Percentiles rank a stretch among this genome's conserved stretches.
Evolutionary conservation across 2,113 vertebrate species (phyloP).

Genomic region (Polypterus senegalus): DNA sequence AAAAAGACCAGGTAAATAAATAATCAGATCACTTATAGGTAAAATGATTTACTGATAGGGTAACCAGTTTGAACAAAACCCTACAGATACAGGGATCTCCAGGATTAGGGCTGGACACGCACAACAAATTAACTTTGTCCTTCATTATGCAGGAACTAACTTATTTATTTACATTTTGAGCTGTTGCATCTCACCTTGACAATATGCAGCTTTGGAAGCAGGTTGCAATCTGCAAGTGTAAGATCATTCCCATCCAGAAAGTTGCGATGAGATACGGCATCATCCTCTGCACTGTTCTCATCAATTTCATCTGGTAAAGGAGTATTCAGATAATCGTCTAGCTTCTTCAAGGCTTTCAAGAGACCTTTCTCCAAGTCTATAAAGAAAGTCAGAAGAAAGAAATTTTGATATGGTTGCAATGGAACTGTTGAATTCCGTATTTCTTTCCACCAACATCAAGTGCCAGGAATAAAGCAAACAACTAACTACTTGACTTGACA

Average conservation of each 20-base stretch:
- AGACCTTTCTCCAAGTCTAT: slow-evolving; percentile 76
- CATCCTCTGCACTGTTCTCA: slow-evolving; percentile 68
- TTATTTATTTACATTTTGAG: too few relatives aligned
- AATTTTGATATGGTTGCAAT: background rate
- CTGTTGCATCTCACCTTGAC: slow-evolving; percentile 37
- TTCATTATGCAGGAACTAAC: background rate
- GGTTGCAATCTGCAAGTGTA: slow-evolving; percentile 78
- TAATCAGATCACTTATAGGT: too few relatives aligned
- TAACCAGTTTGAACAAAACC: too few relatives aligned
- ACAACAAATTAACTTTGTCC: too few relatives aligned
- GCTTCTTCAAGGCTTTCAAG: slow-evolving; percentile 66
- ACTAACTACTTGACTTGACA: too few relatives aligned
- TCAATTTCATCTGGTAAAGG: slow-evolving; percentile 77
- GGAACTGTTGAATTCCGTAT: background rate
- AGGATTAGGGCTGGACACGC: too few relatives aligned
- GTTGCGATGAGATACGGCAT: slow-evolving; percentile 58
- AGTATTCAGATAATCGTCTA: slow-evolving; percentile 63
- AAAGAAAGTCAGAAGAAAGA: background rate
- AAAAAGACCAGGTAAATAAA: too few relatives aligned
- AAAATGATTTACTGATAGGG: too few relatives aligned
- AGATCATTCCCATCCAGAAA: slow-evolving; percentile 75
- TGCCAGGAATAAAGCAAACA: background rate
- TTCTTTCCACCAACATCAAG: background rate
- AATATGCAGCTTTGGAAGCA: slow-evolving; percentile 80
- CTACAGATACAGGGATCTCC: too few relatives aligned